These are phyloP conservation scores for Cotesia typhae DNA, from an alignment of 1,140 invertebrate species.

Conservation along the genomic window DNA sequence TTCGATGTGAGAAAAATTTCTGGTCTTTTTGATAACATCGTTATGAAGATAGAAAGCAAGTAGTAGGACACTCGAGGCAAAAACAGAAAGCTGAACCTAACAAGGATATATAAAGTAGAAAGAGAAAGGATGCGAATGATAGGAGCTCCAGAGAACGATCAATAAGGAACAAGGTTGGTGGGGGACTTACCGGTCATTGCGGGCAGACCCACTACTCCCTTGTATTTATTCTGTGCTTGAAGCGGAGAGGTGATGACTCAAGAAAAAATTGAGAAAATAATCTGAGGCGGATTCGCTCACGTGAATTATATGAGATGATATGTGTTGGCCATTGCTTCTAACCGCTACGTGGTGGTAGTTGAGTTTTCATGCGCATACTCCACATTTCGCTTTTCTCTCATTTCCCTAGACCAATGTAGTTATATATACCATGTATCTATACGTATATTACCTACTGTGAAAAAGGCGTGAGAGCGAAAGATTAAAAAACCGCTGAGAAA, in stretches of 20 bases:
- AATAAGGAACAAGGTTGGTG: conserved; percentile 63
- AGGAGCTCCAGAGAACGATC: conserved; percentile 63
- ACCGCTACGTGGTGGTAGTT: conserved; percentile 24
- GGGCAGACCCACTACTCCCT: conserved; percentile 47
- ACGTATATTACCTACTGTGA: conserved; percentile 42
- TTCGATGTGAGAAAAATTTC: no score
- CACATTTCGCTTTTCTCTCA: neutral
- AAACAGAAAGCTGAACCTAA: conserved; percentile 54
- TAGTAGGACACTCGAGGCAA: neutral
- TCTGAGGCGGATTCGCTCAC: conserved; percentile 55
- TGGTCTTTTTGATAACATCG: neutral
- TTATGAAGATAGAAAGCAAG: conserved; percentile 1
- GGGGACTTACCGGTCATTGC: conserved; percentile 63
- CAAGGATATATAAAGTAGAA: conserved; percentile 65
- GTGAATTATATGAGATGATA: conserved; percentile 11
- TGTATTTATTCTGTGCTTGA: conserved; percentile 51
- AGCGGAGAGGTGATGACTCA: conserved; percentile 54
- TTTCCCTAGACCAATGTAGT: neutral
- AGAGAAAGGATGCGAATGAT: conserved; percentile 58
- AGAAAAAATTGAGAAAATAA: conserved; percentile 66
- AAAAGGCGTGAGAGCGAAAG: conserved; percentile 44
- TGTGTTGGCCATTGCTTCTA: neutral
- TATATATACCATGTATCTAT: neutral
- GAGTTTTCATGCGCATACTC: conserved; percentile 17
- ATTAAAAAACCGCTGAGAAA: conserved; percentile 38